These are phyloP conservation scores for Heliconius hermathena DNA, from an alignment of 1,140 invertebrate species.

Conservation along the genomic window DNA sequence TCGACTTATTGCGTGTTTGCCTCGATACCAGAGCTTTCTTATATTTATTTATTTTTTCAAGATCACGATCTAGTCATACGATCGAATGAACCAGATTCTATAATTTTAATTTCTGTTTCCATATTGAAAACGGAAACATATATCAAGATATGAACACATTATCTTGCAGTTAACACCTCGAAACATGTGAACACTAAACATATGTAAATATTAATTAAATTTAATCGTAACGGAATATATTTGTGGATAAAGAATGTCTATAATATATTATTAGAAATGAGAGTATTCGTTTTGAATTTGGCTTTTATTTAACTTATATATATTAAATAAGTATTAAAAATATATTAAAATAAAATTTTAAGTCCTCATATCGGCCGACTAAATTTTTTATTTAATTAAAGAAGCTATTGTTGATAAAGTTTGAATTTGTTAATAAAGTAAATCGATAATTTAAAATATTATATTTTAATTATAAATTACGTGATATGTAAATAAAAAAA, in stretches of 20 bases:
- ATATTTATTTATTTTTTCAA: neutral
- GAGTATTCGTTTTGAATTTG: neutral
- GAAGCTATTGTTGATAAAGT: too few relatives aligned
- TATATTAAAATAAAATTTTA: too few relatives aligned
- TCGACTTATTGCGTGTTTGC: too few relatives aligned
- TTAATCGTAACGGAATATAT: conserved; percentile 17
- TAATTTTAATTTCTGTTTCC: neutral
- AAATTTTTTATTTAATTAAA: too few relatives aligned
- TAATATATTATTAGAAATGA: neutral
- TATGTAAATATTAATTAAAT: conserved; percentile 28
- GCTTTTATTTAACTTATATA: too few relatives aligned
- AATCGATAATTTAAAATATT: too few relatives aligned
- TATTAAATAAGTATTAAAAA: too few relatives aligned
- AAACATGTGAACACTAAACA: conserved; percentile 13
- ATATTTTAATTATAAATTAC: too few relatives aligned
- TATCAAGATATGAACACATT: conserved; percentile 9
- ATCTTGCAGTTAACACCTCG: conserved; percentile 20
- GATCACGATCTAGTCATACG: neutral
- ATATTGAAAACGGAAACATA: conserved; percentile 15
- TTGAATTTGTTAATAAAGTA: too few relatives aligned
- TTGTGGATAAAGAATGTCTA: neutral
- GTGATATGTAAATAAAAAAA: too few relatives aligned
- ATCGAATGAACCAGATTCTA: neutral
- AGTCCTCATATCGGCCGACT: too few relatives aligned
- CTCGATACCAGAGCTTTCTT: too few relatives aligned